Base-by-base conservation (phyloP, 2,113 vertebrate species). In the Carollia perspicillata region DNA sequence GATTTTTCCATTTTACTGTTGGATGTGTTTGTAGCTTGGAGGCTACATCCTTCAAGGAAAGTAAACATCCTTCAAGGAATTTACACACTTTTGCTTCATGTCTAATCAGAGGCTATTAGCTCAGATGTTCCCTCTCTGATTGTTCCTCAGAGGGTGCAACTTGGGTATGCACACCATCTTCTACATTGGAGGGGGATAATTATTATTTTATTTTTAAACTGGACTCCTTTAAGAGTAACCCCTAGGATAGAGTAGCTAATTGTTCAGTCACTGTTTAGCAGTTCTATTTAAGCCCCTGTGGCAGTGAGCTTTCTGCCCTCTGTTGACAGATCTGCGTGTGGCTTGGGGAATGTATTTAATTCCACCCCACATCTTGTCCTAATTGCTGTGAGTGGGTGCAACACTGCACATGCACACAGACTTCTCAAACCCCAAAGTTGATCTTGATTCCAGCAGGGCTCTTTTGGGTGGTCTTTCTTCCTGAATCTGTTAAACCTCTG, bases 251-350 rank as follows among this genome's bases (percentile, higher is more conserved):
- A 13, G 30, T 83, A 83, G 8, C 22, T 68, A 49, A 75, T 18
- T 68, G 0, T n/a, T 95, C 72, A 68, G 6, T 66, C 20, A 49
- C 2, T 28, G 10, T 40, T 55, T 88, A 80, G 44, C 71, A 30
- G 17, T n/a, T 80, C 53, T 69, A 10, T 49, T 68, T 77, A 75
- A 94, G 13, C 1, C 5, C 3, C 23, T 49, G 20, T n/a, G n/a
- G 6, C 16, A 49, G 0, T 26, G 33, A 74, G 6, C 6, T 6
- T 17, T 84, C 28, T 49, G 3, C 3, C 30, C 16, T 68, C 0
- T 49, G 58, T 51, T 23, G 37, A 69, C 7, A 12, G 12, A 3
- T 77, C 63, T 42, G 20, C 16, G 9, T 42, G 20, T 92, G 28
- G 14, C 8, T 58, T 58, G 12, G 28, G n/a, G 11, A 81, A 75